Percentiles rank a stretch among this genome's conserved stretches.
These are phyloP conservation scores for Chironomus riparius DNA, from an alignment of 2,888 invertebrate genomes.

Conservation along the genomic window DNA sequence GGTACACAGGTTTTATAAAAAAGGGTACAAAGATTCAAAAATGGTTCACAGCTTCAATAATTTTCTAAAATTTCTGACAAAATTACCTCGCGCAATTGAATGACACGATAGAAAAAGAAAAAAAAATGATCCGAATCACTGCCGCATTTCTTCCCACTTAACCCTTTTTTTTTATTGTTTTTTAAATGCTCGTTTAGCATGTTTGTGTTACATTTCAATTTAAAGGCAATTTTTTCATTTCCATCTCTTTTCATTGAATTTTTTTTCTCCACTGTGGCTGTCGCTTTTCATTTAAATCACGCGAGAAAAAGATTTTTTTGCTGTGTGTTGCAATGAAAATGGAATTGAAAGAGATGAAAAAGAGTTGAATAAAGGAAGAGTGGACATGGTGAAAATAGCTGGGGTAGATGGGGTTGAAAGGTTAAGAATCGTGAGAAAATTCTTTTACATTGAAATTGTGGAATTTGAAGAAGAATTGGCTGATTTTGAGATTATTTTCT, in stretches of 20 bases:
- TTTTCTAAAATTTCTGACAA: not conserved
- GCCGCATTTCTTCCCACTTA: not conserved
- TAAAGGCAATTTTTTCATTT: not conserved
- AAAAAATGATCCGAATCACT: no score
- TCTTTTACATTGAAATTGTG: no score
- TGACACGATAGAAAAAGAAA: no score
- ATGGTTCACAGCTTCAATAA: no score
- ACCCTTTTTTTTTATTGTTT: slow-evolving; percentile 24
- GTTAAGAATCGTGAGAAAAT: no score
- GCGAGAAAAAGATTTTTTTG: not conserved
- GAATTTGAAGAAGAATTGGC: no score
- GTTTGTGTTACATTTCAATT: slow-evolving; percentile 21
- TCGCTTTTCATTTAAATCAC: not conserved
- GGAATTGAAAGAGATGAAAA: not conserved
- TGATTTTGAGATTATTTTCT: no score
- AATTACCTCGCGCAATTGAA: not conserved
- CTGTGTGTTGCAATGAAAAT: not conserved
- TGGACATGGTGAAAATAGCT: no score
- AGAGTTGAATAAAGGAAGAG: no score
- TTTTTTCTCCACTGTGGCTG: not conserved
- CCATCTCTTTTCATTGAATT: not conserved
- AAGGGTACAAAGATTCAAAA: no score
- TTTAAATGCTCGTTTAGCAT: slow-evolving; percentile 24
- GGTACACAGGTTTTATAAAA: no score
- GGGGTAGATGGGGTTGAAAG: no score